phyloP scores from a whole-genome alignment of 2,888 invertebrate genomes.

The Hoplodrina ambigua region DNA sequence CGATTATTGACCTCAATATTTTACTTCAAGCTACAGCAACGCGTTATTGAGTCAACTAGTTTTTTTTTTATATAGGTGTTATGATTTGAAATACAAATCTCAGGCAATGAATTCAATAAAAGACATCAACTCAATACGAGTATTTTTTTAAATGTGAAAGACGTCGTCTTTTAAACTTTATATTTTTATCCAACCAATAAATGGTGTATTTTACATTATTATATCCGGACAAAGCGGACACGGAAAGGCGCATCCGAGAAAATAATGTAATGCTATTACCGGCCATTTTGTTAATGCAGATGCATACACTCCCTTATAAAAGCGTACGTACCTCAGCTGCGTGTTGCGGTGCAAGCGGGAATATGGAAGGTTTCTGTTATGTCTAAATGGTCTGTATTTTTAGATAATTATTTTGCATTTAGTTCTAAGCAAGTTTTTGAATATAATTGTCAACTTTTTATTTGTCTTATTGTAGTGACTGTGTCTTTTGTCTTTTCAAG shows the following conservation, averaged over 20 bases:
- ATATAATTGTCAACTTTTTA: too few relatives aligned
- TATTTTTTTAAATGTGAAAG: not conserved
- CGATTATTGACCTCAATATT: too few relatives aligned
- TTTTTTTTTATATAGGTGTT: too few relatives aligned
- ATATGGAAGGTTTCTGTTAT: not conserved
- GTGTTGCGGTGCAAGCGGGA: conserved; percentile 24
- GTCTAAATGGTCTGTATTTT: not conserved
- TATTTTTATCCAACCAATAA: not conserved
- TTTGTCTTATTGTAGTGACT: too few relatives aligned
- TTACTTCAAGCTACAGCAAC: too few relatives aligned
- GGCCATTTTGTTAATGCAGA: conserved; percentile 77
- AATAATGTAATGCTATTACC: conserved; percentile 73
- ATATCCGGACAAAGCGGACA: conserved; percentile 43
- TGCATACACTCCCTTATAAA: conserved; percentile 67
- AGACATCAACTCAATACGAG: not conserved
- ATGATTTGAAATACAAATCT: too few relatives aligned
- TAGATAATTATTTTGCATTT: too few relatives aligned
- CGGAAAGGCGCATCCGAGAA: conserved; percentile 57
- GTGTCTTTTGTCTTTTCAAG: too few relatives aligned
- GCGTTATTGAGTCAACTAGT: too few relatives aligned
- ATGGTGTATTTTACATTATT: conserved; percentile 7
- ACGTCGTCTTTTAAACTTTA: not conserved
- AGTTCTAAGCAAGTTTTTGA: too few relatives aligned
- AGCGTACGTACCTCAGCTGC: conserved; percentile 44
- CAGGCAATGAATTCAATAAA: too few relatives aligned